These are phyloP conservation scores for Lagorchestes hirsutus DNA, from an alignment of 2,797 vertebrate genomes.

Conservation along the genomic window DNA sequence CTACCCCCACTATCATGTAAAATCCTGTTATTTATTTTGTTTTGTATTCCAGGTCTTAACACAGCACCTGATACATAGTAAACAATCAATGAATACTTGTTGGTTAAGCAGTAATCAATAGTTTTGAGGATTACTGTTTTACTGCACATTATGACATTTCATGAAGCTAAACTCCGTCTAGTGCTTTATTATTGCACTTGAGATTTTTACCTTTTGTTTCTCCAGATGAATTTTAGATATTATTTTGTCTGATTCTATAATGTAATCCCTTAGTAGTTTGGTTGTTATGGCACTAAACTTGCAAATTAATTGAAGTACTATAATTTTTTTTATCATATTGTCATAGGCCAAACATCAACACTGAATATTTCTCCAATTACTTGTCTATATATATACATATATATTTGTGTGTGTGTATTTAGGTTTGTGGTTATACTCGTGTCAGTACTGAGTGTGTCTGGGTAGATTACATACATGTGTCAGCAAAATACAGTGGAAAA, in stretches of 20 bases:
- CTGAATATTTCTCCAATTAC: not conserved
- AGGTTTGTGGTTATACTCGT: not conserved
- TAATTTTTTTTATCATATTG: not conserved
- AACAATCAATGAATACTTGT: not conserved
- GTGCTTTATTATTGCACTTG: not conserved
- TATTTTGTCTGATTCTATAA: constrained; percentile 1
- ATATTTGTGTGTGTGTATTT: not conserved
- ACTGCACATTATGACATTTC: not conserved
- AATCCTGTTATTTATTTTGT: not conserved
- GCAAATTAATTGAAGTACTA: not conserved
- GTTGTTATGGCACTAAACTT: not conserved
- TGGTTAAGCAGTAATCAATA: not conserved
- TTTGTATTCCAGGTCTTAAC: not conserved
- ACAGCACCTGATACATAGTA: not conserved
- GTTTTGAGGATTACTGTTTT: not conserved
- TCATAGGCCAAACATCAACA: not conserved
- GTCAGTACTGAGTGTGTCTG: not conserved
- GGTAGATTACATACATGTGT: not conserved
- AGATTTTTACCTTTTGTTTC: not conserved
- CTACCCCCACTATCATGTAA: not conserved
- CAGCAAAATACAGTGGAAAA: not conserved
- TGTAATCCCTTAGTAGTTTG: not conserved
- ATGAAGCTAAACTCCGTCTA: not conserved
- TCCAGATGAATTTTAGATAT: not conserved
- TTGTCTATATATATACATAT: not conserved